A percentile compares a stretch with the other conserved stretches of the same genome.
These are phyloP conservation scores for Scaptodrosophila latifasciaeformis DNA, from an alignment of 2,888 invertebrate genomes.

Conservation along the genomic window DNA sequence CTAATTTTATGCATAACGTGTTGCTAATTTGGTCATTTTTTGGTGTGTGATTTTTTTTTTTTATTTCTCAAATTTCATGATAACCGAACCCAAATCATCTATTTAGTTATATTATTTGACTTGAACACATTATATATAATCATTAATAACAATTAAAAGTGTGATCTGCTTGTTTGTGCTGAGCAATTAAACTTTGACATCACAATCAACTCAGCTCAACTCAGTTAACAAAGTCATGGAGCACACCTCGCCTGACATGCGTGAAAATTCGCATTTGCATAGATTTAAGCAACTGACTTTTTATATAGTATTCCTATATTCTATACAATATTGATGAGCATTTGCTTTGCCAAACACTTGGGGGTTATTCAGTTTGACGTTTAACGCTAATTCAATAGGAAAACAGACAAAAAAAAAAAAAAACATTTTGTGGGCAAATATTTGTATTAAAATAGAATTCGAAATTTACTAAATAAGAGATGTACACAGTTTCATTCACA, in stretches of 20 bases:
- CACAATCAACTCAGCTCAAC: no score
- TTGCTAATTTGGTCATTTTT: no score
- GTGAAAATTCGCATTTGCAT: conserved; percentile 11
- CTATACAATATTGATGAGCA: not conserved
- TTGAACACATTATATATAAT: not conserved
- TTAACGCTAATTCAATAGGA: conserved; percentile 39
- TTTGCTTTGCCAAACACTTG: not conserved
- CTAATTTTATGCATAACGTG: no score
- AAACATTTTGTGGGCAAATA: conserved; percentile 41
- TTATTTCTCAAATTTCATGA: no score
- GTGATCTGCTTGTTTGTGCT: no score
- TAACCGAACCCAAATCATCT: no score
- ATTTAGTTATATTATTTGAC: no score
- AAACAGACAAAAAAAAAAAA: conserved; percentile 1
- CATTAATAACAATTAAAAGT: no score
- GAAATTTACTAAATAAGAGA: conserved; percentile 8
- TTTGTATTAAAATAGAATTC: conserved; percentile 33
- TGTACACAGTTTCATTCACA: conserved; percentile 47
- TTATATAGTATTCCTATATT: no score
- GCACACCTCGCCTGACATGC: conserved; percentile 37
- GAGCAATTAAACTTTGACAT: not conserved
- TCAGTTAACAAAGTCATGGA: conserved; percentile 34
- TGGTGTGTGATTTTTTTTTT: no score
- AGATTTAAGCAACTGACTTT: conserved; percentile 2
- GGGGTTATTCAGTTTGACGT: conserved; percentile 5